These are phyloP conservation scores for Sebastes schlegelii DNA, from an alignment of 2,113 vertebrate genomes.

Conservation along the genomic window DNA sequence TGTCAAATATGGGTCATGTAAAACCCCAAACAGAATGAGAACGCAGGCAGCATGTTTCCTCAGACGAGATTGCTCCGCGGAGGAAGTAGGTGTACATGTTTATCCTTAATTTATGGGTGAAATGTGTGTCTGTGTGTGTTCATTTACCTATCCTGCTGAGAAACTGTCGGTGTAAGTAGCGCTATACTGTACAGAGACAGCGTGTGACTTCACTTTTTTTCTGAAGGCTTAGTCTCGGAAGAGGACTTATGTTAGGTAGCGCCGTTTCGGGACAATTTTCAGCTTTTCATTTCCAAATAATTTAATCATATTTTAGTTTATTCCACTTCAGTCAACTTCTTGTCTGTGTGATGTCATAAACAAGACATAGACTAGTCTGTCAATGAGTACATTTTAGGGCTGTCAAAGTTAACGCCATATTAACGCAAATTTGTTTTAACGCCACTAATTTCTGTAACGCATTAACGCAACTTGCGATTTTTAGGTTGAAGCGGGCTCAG, in stretches of 20 bases:
- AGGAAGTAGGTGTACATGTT: constrained; percentile 51
- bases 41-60: constrained; percentile 33
- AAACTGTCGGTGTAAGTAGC: constrained; percentile 4
- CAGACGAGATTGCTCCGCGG: constrained; percentile 22
- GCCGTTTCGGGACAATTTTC: not conserved
- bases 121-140: constrained; percentile 14
- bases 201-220: constrained; percentile 18
- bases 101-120: constrained; percentile 46
- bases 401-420: too few species aligned
- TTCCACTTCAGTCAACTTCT: not conserved
- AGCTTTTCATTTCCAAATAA: not conserved
- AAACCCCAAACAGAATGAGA: constrained; percentile 25
- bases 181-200: constrained; percentile 2
- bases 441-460: too few species aligned
- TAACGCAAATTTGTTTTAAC: too few species aligned
- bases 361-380: not conserved
- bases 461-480: too few species aligned
- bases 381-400: too few species aligned
- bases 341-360: not conserved
- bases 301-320: not conserved
- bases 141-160: constrained; percentile 23
- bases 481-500: too few species aligned
- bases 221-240: not conserved
- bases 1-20: constrained; percentile 47
- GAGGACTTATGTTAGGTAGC: not conserved